Percentiles rank a stretch among this genome's conserved stretches.
These are phyloP conservation scores for Eristalis arbustorum DNA, from an alignment of 2,888 invertebrate species.

Conservation along the genomic window DNA sequence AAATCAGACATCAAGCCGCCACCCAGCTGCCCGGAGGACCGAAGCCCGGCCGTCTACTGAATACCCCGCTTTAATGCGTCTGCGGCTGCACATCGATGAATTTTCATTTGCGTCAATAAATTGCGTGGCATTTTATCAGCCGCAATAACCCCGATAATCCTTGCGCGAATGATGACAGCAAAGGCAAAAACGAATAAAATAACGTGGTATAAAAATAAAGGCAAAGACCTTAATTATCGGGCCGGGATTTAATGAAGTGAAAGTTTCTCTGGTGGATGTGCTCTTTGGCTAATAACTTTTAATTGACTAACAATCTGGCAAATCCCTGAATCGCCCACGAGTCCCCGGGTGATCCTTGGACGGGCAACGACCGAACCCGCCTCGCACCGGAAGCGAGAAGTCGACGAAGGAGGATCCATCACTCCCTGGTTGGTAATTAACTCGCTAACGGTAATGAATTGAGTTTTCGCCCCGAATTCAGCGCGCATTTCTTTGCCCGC, in stretches of 20 bases:
- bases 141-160: not conserved
- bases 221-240: not conserved
- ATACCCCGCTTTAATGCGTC: not conserved
- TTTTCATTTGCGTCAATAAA: conserved; percentile 16
- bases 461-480: conserved; percentile 7
- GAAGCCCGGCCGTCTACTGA: not conserved
- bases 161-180: not conserved
- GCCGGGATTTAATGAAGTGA: not conserved
- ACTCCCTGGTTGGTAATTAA: conserved; percentile 16
- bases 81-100: conserved; percentile 23
- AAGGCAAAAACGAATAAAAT: not conserved
- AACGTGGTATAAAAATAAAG: not conserved
- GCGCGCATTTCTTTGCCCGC: not conserved
- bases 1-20: conserved; percentile 12
- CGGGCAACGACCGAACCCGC: not conserved
- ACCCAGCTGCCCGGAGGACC: not conserved
- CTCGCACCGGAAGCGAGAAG: not conserved
- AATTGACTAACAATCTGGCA: conserved; percentile 45
- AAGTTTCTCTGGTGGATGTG: conserved; percentile 2
- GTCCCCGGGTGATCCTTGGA: not conserved
- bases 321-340: conserved; percentile 9
- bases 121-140: not conserved
- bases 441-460: conserved; percentile 44
- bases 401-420: not conserved
- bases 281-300: conserved; percentile 40